A percentile compares a stretch with the other conserved stretches of the same genome.
These are phyloP conservation scores for Hipposideros armiger DNA, from an alignment of 2,113 vertebrate genomes.

Conservation along the genomic window DNA sequence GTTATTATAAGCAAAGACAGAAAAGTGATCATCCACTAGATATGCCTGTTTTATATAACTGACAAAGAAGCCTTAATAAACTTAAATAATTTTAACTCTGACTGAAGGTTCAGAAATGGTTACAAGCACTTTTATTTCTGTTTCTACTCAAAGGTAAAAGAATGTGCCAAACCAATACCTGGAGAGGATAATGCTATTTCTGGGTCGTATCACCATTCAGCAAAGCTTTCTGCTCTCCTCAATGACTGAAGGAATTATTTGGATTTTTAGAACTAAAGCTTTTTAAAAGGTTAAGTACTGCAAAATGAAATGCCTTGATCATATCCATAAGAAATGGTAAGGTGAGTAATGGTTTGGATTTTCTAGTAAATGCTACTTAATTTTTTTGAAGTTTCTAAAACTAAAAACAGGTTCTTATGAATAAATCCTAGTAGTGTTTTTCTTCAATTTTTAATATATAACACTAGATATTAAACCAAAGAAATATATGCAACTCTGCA, in stretches of 20 bases:
- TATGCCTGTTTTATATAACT: neutral
- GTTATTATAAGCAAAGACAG: neutral
- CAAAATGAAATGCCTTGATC: neutral
- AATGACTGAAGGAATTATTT: conserved; percentile 10
- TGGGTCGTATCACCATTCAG: neutral
- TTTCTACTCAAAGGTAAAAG: conserved; percentile 59
- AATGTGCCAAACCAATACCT: conserved; percentile 10
- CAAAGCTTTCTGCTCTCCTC: neutral
- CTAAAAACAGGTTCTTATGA: conserved; percentile 7
- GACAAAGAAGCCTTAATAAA: neutral
- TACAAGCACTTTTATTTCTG: neutral
- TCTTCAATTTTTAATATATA: neutral
- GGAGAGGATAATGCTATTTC: neutral
- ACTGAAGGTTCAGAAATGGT: neutral
- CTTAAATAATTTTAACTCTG: neutral
- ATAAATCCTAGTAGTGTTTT: neutral
- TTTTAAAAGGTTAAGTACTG: conserved; percentile 32
- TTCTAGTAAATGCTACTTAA: conserved; percentile 22
- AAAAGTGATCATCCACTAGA: neutral
- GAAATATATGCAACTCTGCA: neutral
- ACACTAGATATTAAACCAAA: neutral
- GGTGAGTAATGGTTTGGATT: conserved; percentile 42
- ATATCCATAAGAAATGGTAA: neutral
- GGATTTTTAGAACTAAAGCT: conserved; percentile 18
- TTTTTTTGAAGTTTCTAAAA: conserved; percentile 39